Evolutionary conservation across 1,140 invertebrate species (phyloP), one percentile per base, ranked within the genome.

Genomic region (Leptinotarsa texana): DNA sequence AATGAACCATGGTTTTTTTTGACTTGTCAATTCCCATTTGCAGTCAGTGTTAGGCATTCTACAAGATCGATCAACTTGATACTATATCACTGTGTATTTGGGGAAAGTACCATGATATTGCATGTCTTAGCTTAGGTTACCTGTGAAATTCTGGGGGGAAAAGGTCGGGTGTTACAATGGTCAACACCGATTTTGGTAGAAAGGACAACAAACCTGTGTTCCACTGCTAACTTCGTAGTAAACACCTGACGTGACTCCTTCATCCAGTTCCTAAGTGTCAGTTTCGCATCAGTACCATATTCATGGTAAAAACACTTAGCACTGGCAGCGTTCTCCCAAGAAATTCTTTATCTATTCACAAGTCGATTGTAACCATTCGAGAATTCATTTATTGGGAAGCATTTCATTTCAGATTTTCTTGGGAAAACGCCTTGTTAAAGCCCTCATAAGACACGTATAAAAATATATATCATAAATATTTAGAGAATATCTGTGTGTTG

Each of bases 231-330:
- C 79, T 73, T 83, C 82, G 81, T 83, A 83, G 81, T 80, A 83
- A 78, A 82, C 79, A 79, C 82, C 81, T 75, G 81, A 82, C 74
- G 80, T 81, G 80, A 78, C 81, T 80, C 79, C 81, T 78, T 85
- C 84, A 74, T 85, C 84, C 80, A 84, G 82, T 79, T 84, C 84
- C 83, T 84, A 83, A 83, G 82, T 83, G 82, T 84, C 79, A 84
- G 79, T 80, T 82, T 82, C 2, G 51, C 51, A 57, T 57, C 51
- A 57, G 51, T 57, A 57, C 51, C 51, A 57, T n/a, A 17, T n/a
- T 57, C 51, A 57, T 57, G 51, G 51, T 57, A 57, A 57, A n/a
- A 83, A 82, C 82, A 83, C 81, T 82, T 83, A 81, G 82, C 77
- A 82, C 80, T 81, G 80, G 82, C 69, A 13, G 51, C 51, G 2